Conservation (phyloP, 2,797 vertebrate species). For the Stomatorhinus walkeri region DNA sequence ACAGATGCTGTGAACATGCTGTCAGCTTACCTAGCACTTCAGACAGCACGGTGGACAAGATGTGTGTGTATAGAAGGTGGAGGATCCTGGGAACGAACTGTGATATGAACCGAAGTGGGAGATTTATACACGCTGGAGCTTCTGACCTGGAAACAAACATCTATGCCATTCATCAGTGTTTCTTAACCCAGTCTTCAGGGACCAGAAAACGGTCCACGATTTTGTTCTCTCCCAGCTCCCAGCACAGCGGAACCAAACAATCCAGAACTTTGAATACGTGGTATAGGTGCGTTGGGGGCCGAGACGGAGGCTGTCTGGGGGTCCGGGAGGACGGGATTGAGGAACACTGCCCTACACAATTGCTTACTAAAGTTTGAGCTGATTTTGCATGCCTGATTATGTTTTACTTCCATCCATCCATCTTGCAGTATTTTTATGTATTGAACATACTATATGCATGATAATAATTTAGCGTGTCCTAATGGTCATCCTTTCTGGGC, state of each 20-base stretch:
- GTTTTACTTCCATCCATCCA: background rate
- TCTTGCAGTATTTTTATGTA: background rate
- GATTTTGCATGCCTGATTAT: background rate
- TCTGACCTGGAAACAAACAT: background rate
- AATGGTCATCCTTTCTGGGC: background rate
- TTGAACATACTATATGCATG: background rate
- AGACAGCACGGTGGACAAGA: background rate
- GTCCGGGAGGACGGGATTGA: background rate
- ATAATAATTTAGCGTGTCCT: background rate
- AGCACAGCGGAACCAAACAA: background rate
- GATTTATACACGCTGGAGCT: background rate
- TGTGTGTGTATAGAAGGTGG: background rate
- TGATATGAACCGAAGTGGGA: background rate
- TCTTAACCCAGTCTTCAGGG: background rate
- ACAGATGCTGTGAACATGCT: background rate
- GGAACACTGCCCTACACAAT: background rate
- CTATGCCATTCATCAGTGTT: background rate
- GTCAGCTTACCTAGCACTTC: background rate
- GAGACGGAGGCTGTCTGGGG: background rate
- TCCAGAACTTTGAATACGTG: background rate
- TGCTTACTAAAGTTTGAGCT: background rate
- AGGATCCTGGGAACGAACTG: background rate
- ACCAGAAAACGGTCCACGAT: background rate
- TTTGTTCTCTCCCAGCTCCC: background rate
- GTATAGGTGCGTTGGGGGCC: background rate